Evolutionary conservation across 2,797 vertebrate species (phyloP).

Genomic region (Rhynchotus rufescens): DNA sequence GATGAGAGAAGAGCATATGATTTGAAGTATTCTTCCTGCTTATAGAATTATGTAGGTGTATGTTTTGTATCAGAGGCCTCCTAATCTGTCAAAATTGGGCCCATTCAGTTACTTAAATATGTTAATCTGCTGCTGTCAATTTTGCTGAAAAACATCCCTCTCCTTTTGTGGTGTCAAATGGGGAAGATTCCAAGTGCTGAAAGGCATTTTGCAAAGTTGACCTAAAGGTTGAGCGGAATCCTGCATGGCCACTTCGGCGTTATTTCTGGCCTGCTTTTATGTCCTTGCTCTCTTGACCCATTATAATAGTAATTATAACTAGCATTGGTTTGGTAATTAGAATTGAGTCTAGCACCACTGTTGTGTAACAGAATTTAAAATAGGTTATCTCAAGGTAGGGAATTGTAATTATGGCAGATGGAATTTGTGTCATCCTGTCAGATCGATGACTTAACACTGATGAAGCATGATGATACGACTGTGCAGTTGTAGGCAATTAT

Average conservation of each 20-base stretch:
- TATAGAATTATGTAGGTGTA: background rate
- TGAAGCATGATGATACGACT: background rate
- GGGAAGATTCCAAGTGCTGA: background rate
- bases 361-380: conserved; percentile 68
- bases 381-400: conserved; percentile 47
- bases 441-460: conserved; percentile 45
- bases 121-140: background rate
- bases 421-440: conserved; percentile 64
- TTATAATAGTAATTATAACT: conserved; percentile 12
- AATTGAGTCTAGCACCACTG: conserved; percentile 21
- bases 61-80: background rate
- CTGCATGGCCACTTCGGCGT: background rate
- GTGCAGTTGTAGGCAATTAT: conserved; percentile 34
- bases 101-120: background rate
- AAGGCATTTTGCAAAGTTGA: background rate
- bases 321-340: conserved; percentile 25
- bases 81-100: background rate
- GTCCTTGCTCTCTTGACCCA: background rate
- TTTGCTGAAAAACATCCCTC: background rate
- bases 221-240: background rate
- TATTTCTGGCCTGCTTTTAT: background rate
- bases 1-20: background rate
- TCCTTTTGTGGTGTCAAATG: background rate
- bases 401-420: conserved; percentile 29
- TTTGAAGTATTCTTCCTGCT: background rate